Base-by-base conservation (phyloP, 2,888 invertebrate species). In the Lasius platythorax region DNA sequence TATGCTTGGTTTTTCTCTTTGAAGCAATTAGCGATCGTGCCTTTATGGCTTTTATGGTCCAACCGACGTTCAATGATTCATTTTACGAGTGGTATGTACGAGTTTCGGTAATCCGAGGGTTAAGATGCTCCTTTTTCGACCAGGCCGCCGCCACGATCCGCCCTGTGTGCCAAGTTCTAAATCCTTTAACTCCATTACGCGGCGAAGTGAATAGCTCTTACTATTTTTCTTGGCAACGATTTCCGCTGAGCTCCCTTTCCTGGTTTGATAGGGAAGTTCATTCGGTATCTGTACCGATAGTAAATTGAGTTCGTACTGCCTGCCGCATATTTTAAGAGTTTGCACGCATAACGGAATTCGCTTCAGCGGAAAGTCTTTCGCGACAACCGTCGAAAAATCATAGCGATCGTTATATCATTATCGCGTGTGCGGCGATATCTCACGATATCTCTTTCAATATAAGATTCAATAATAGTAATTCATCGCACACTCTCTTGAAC, bases 141-240 rank as follows among this genome's bases (percentile, higher is more conserved):
- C 43, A 40, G 58, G 43, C 68, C 66, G 33, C 9, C 30, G 72
- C 56, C 72, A 23, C 61, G 61, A 79, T 70, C 46, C 72, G 70
- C 53, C 33, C 72, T 58, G 61, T 61, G 82, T 82, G 82, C 76
- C 76, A 76, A 67, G 61, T 76, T 76, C 67, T 82, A 76, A 76
- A 82, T 82, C 67, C 66, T 82, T 82, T 82, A 82, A 76, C 82
- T 66, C 76, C 58, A 76, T 76, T 82, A 76, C 76, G 82, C 33
- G 66, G 76, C 56, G 58, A 76, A 82, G 76, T 74, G 74, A 82
- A 82, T 67, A 66, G 66, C 76, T 66, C 82, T 82, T 76, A 76
- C 75, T 82, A 75, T 75, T 67, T 82, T 67, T 76, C 82, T 76
- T 82, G 82, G 82, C 76, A 82, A 66, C 75, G 61, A 75, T 82